phyloP scores from a whole-genome alignment of 2,888 invertebrate species.

The Aleiodes alternator region DNA sequence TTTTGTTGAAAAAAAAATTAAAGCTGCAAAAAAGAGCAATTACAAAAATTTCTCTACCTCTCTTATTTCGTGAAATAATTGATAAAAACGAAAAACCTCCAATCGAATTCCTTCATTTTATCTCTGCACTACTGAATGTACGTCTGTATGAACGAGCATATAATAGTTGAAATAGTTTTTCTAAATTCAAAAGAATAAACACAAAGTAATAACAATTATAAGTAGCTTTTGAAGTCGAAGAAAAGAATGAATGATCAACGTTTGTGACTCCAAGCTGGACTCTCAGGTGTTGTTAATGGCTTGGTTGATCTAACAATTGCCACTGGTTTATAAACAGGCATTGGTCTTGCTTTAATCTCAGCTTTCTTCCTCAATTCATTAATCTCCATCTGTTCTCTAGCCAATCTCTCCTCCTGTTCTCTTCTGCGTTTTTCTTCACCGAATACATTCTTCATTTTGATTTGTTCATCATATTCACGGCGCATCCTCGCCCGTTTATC shows the following conservation, averaged over 20 bases:
- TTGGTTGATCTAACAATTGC: conserved; percentile 77
- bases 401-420: conserved; percentile 66
- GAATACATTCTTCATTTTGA: conserved; percentile 77
- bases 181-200: neutral
- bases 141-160: neutral
- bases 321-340: conserved; percentile 77
- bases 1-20: neutral
- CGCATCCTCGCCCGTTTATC: conserved; percentile 81
- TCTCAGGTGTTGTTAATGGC: conserved; percentile 81
- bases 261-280: conserved; percentile 74
- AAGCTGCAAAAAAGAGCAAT: neutral
- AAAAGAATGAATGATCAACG: neutral
- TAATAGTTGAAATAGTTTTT: neutral
- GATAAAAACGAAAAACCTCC: too few species aligned
- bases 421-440: conserved; percentile 76
- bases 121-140: too few species aligned
- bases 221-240: neutral
- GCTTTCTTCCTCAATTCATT: conserved; percentile 78
- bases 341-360: conserved; percentile 81
- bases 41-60: too few species aligned
- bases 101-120: too few species aligned
- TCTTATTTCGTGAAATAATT: too few species aligned
- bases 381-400: conserved; percentile 77
- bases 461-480: conserved; percentile 78
- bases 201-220: conserved; percentile 19